Evolutionary conservation across 2,888 invertebrate genomes (phyloP).

Genomic region (Theodoxus fluviatilis): DNA sequence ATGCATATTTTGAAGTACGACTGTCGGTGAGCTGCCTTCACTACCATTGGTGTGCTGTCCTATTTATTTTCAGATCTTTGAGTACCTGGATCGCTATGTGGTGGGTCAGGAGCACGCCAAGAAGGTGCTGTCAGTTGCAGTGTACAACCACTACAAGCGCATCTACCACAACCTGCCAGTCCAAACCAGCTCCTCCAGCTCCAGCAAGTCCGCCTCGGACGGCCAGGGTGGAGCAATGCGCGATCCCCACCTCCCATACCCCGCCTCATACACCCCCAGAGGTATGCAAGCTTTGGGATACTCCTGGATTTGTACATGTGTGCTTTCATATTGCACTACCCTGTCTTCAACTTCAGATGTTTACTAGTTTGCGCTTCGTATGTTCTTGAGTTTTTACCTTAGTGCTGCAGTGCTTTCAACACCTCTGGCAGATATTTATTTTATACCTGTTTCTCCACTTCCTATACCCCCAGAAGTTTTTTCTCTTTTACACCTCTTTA

Average conservation of each 20-base stretch:
- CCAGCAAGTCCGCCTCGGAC: background rate
- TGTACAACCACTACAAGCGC: slow-evolving; percentile 98
- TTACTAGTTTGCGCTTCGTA: too few species aligned
- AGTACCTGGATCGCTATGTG: slow-evolving; percentile 94
- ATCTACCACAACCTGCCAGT: slow-evolving; percentile 86
- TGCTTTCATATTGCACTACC: too few species aligned
- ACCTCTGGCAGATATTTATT: too few species aligned
- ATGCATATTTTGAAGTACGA: background rate
- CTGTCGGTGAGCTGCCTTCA: background rate
- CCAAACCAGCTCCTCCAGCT: slow-evolving; percentile 24
- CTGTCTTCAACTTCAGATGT: too few species aligned
- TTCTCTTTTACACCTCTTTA: too few species aligned
- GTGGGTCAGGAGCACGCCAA: slow-evolving; percentile 97
- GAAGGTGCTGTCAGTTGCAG: slow-evolving; percentile 95
- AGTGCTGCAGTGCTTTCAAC: too few species aligned
- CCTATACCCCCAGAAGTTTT: too few species aligned
- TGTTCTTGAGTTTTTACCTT: too few species aligned
- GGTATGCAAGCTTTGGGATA: too few species aligned
- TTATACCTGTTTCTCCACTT: too few species aligned
- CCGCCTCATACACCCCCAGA: slow-evolving; percentile 41
- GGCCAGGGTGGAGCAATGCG: too few species aligned
- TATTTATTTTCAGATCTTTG: slow-evolving; percentile 76
- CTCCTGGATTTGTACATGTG: too few species aligned
- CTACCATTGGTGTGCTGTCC: background rate
- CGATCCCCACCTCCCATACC: slow-evolving; percentile 33